Base-by-base conservation (phyloP, 2,797 vertebrate species). In the Sebastes hubbsi region DNA sequence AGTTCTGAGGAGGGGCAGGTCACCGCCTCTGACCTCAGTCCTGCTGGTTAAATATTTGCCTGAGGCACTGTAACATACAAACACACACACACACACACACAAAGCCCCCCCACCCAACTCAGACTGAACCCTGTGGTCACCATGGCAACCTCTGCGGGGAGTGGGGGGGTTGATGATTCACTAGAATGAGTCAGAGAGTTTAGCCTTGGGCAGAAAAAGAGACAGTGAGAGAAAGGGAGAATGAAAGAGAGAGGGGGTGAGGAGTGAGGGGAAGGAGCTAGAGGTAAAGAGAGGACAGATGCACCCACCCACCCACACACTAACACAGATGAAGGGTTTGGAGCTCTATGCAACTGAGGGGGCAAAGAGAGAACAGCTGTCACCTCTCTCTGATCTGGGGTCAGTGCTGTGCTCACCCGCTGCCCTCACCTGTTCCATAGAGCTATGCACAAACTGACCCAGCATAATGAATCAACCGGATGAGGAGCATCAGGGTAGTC, bases 111-210 rank as follows among this genome's bases (percentile, higher is more conserved):
- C 80, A 68, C 80, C 77, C 78, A 29, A 75, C 60, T 72, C 80
- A 87, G 65, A 76, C 72, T 88, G 83, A 91, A 78, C 84, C 69
- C 67, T 82, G 67, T 84, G 89, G 82, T 94, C 91, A 86, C 92
- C 88, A 93, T 93, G 91, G 89, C 86, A 94, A 95, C 93, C 85
- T 83, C 65, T 46, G 67, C 61, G 11, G 77, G 64, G 65, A 29
- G 72, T 52, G 60, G 49, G 80, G 74, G 72, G 61, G 85, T 25
- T 75, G 82, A 84, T 91, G 91, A 92, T 90, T 92, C 87, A 92
- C 88, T 61, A 84, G 85, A 91, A 89, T 95, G 92, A 95, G 91
- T 94, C 93, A 95, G 90, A 93, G 87, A 93, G 89, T 92, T 91
- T 92, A 91, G 93, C 93, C 92, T 93, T 92, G 91, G 89, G 92